Percentiles rank a stretch among this genome's conserved stretches.
phyloP scores from a whole-genome alignment of 1,140 invertebrate species.

The Conopomorpha cramerella region DNA sequence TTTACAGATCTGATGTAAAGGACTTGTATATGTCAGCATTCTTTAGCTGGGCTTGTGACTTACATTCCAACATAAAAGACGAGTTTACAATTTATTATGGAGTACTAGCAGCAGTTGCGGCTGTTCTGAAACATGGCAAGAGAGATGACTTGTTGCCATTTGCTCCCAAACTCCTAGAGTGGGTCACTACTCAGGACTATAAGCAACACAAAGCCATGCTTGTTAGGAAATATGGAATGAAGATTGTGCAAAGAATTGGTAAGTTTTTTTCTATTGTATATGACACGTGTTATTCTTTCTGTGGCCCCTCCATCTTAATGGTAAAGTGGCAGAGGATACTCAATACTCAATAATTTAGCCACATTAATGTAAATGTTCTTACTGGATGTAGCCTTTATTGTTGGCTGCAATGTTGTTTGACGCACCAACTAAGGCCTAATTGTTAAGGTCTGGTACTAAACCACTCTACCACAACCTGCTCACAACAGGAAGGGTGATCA shows the following conservation, averaged over 20 bases:
- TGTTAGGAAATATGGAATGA: slow-evolving; percentile 86
- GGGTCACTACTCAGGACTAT: slow-evolving; percentile 73
- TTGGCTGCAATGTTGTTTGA: too few relatives aligned
- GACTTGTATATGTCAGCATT: slow-evolving; percentile 76
- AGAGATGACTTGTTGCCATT: slow-evolving; percentile 85
- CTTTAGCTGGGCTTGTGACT: slow-evolving; percentile 71
- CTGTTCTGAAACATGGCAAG: slow-evolving; percentile 91
- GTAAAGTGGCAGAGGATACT: too few relatives aligned
- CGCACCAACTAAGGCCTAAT: too few relatives aligned
- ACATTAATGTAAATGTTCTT: too few relatives aligned
- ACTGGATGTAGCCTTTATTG: too few relatives aligned
- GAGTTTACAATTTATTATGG: slow-evolving; percentile 73
- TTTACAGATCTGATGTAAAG: slow-evolving; percentile 84
- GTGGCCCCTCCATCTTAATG: too few relatives aligned
- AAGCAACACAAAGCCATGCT: slow-evolving; percentile 74
- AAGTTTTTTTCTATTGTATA: too few relatives aligned
- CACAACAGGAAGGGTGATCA: too few relatives aligned
- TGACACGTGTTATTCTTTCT: too few relatives aligned
- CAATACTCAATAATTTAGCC: too few relatives aligned
- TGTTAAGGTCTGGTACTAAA: too few relatives aligned
- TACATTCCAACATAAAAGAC: slow-evolving; percentile 59
- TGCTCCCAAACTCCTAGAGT: slow-evolving; percentile 73
- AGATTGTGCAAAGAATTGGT: slow-evolving; percentile 93
- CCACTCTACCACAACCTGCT: too few relatives aligned
- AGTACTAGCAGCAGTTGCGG: slow-evolving; percentile 78